Conservation (phyloP, 2,797 vertebrate genomes). For the Cryptoblepharus egeriae region DNA sequence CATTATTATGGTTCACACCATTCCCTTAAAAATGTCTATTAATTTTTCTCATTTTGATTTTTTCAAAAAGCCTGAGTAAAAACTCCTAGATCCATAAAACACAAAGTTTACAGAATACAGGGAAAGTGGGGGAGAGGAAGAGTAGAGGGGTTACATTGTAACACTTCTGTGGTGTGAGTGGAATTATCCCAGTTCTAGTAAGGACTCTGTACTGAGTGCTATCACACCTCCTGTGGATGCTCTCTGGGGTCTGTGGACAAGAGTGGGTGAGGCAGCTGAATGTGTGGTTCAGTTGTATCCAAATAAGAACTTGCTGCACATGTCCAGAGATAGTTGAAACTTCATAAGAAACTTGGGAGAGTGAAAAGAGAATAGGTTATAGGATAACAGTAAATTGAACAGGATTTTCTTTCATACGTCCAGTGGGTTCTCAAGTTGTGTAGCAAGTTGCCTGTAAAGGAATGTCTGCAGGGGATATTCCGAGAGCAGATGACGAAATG, state of each 20-base stretch:
- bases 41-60: not conserved
- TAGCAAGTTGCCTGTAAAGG: not conserved
- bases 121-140: not conserved
- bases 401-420: not conserved
- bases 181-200: too few species aligned
- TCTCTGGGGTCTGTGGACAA: not conserved
- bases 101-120: not conserved
- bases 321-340: not conserved
- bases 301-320: not conserved
- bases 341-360: not conserved
- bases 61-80: not conserved
- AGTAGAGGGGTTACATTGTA: not conserved
- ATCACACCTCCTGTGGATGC: not conserved
- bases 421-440: not conserved
- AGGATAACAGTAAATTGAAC: not conserved
- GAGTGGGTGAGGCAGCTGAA: not conserved
- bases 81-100: accelerated
- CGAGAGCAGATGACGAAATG: not conserved
- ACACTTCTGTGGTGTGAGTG: not conserved
- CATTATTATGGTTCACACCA: not conserved
- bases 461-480: not conserved
- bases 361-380: too few species aligned
- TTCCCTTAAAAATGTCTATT: not conserved
- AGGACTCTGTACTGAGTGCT: not conserved
- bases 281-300: not conserved